phyloP scores from a whole-genome alignment of 2,797 vertebrate species.

The Sphenodon punctatus region DNA sequence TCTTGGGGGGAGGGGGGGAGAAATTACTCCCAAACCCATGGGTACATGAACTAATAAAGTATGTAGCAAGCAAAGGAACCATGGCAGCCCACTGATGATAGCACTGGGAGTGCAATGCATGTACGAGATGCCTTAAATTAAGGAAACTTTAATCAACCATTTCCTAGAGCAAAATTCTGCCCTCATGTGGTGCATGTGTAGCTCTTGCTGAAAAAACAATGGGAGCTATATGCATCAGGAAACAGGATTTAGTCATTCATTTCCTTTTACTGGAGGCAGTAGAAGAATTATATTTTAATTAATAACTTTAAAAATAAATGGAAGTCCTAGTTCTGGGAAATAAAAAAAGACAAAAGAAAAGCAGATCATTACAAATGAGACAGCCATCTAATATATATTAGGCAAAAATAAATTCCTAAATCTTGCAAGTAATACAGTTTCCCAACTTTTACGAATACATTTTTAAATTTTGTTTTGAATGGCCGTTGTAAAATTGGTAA shows the following conservation, averaged over 20 bases:
- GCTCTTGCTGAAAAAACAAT: neutral
- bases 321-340: neutral
- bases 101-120: neutral
- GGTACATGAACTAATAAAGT: too few relatives aligned
- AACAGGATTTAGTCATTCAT: neutral
- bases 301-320: neutral
- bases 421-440: too few relatives aligned
- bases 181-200: neutral
- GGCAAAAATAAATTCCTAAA: neutral
- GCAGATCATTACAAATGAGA: neutral
- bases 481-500: neutral
- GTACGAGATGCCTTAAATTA: neutral
- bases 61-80: too few relatives aligned
- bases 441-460: neutral
- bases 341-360: neutral
- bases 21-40: constrained; percentile 4
- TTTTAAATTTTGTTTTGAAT: neutral
- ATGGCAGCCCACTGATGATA: neutral
- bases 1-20: neutral
- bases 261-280: neutral
- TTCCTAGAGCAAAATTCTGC: neutral
- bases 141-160: neutral
- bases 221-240: neutral
- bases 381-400: neutral
- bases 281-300: neutral